A percentile compares a stretch with the other conserved stretches of the same genome.
Evolutionary conservation across 2,113 vertebrate species (phyloP).

Genomic region (Chiloscyllium plagiosum): DNA sequence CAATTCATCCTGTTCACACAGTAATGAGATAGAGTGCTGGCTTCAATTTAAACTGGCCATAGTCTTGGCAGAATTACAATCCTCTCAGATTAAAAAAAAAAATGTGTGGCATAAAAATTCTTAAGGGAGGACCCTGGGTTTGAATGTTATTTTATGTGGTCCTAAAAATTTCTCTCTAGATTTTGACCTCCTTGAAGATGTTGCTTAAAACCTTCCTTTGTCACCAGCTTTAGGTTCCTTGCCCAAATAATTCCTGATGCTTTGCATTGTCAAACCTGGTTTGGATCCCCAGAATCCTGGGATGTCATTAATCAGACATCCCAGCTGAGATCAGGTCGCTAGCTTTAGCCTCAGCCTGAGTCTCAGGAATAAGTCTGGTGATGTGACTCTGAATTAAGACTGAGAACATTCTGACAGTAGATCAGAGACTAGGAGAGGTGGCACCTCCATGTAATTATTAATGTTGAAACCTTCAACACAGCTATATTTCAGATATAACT

Average conservation of each 20-base stretch:
- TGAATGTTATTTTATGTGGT: too few relatives aligned
- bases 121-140: not conserved
- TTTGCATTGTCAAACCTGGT: not conserved
- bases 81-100: not conserved
- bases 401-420: not conserved
- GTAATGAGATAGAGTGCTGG: not conserved
- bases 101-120: not conserved
- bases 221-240: not conserved
- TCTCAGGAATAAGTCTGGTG: not conserved
- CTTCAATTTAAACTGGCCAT: not conserved
- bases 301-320: not conserved
- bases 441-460: not conserved
- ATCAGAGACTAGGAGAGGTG: not conserved
- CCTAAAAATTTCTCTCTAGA: not conserved
- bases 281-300: not conserved
- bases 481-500: not conserved
- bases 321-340: not conserved
- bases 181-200: not conserved
- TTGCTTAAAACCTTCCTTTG: not conserved
- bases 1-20: not conserved
- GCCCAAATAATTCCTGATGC: not conserved
- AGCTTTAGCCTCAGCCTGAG: not conserved
- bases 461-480: not conserved
- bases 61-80: not conserved
- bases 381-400: not conserved